Percentiles rank a stretch among this genome's conserved stretches.
These are phyloP conservation scores for Python bivittatus DNA, from an alignment of 2,113 vertebrate species.

Conservation along the genomic window DNA sequence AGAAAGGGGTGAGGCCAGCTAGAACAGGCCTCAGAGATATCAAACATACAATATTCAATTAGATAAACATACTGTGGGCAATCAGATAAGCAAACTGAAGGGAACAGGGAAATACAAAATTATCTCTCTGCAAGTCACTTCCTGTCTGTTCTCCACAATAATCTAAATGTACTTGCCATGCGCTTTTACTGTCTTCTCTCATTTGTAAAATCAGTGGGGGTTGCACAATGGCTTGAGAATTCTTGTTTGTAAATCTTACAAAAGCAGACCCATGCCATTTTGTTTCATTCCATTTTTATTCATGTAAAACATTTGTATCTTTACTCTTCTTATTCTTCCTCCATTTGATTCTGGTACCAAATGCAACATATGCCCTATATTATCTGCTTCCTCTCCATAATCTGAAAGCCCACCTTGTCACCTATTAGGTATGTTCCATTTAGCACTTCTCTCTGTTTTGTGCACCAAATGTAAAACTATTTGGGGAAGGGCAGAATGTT, in stretches of 20 bases:
- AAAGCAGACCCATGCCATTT: background rate
- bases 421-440: slow-evolving; percentile 13
- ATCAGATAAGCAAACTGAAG: background rate
- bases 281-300: background rate
- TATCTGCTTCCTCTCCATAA: slow-evolving; percentile 19
- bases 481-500: background rate
- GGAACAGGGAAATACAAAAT: background rate
- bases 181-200: background rate
- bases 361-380: background rate
- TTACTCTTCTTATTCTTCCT: background rate
- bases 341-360: slow-evolving; percentile 5
- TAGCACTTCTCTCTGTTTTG: slow-evolving; percentile 1
- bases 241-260: background rate
- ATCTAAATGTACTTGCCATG: background rate
- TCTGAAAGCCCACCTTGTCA: background rate
- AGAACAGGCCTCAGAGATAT: background rate
- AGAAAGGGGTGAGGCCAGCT: background rate
- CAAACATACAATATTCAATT: background rate
- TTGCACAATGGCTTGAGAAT: background rate
- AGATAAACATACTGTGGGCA: background rate
- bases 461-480: slow-evolving; percentile 23
- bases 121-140: background rate
- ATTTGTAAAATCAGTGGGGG: background rate
- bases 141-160: background rate
- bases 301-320: background rate